Evolutionary conservation across 2,888 invertebrate species (phyloP).

Genomic region (Hypselothyrea guttata): DNA sequence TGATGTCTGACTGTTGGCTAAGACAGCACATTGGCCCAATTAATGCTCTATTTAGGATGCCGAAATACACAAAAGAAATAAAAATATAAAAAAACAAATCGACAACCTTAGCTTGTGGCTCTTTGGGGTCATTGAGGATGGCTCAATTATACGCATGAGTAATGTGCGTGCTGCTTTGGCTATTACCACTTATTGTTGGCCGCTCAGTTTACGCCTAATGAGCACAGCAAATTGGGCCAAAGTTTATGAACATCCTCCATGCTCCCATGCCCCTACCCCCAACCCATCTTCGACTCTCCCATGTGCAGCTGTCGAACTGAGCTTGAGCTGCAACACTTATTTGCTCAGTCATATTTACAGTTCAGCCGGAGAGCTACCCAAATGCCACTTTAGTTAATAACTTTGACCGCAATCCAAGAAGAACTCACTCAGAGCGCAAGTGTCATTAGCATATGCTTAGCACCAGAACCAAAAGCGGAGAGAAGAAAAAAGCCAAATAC

Average conservation of each 20-base stretch:
- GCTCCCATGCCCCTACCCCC: too few relatives aligned
- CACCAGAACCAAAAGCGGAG: constrained; percentile 49
- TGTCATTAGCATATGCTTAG: constrained; percentile 70
- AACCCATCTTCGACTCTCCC: constrained; percentile 12
- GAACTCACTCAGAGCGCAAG: constrained; percentile 46
- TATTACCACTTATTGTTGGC: constrained; percentile 25
- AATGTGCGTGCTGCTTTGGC: constrained; percentile 31
- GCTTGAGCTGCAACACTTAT: constrained; percentile 21
- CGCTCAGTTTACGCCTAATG: constrained; percentile 60
- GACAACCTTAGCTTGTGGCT: too few relatives aligned
- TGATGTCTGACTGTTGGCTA: constrained; percentile 7
- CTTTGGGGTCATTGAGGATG: constrained; percentile 43
- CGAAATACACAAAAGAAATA: constrained; percentile 2
- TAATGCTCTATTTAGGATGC: constrained; percentile 59
- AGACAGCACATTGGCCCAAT: constrained; percentile 43
- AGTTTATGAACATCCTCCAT: constrained; percentile 23
- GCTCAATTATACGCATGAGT: constrained; percentile 67
- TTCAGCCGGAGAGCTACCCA: constrained; percentile 41
- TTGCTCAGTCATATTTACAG: constrained; percentile 43
- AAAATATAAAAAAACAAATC: constrained; percentile 33
- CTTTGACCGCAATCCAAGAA: constrained; percentile 59
- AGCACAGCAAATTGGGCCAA: constrained; percentile 60
- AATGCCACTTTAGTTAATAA: constrained; percentile 68
- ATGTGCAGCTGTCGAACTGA: constrained; percentile 7
- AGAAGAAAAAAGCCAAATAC: not conserved